Conservation (phyloP, 2,113 vertebrate genomes). For the Xiphophorus hellerii region DNA sequence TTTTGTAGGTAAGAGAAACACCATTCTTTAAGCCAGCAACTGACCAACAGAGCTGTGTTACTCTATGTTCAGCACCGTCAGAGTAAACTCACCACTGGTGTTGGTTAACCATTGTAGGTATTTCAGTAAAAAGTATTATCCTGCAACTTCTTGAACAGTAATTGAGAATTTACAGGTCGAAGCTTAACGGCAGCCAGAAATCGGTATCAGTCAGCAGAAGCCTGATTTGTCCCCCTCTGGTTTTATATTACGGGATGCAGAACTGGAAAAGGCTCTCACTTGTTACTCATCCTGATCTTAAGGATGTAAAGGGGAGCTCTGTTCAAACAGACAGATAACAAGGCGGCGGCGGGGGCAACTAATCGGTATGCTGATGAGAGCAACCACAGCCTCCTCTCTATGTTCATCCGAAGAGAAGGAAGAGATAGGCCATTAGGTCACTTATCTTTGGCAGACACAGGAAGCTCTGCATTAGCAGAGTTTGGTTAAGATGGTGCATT, state of each 20-base stretch:
- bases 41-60: too few species aligned
- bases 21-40: too few species aligned
- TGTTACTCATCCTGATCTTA: conserved; percentile 1
- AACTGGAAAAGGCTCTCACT: not conserved
- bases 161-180: not conserved
- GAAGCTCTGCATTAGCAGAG: conserved; percentile 61
- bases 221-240: not conserved
- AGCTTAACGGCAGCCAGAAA: not conserved
- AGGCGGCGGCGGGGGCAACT: conserved; percentile 20
- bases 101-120: too few species aligned
- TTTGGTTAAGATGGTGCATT: conserved; percentile 37
- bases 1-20: not conserved
- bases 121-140: too few species aligned
- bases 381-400: conserved; percentile 50
- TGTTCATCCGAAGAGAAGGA: conserved; percentile 50
- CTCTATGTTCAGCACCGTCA: not conserved
- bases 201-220: not conserved
- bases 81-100: not conserved
- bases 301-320: conserved; percentile 43
- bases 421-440: conserved; percentile 71
- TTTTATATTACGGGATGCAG: not conserved
- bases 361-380: conserved; percentile 68
- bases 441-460: conserved; percentile 74
- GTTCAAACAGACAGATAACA: conserved; percentile 43
- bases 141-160: too few species aligned